Base-by-base conservation (phyloP, 64 coral and sea anemone species). In the Pocillopora verrucosa region DNA sequence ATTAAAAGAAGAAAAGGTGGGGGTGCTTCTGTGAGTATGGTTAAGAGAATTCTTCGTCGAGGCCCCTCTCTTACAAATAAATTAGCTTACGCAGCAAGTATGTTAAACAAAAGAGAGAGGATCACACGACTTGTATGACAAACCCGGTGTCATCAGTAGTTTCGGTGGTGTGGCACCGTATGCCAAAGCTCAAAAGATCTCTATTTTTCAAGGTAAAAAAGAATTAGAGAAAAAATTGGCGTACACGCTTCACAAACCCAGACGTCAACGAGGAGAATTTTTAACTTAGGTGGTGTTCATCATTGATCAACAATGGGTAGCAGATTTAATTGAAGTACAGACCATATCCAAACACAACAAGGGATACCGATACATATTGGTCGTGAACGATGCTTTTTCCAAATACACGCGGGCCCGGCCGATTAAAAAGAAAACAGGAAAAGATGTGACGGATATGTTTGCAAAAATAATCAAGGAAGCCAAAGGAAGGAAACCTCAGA, bases 211-310 rank as follows among this genome's bases (percentile, higher is more conserved):
- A n/a, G n/a, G n/a, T n/a, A n/a, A n/a, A n/a, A n/a, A n/a, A n/a
- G n/a, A n/a, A n/a, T n/a, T n/a, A n/a, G n/a, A n/a, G n/a, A n/a
- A n/a, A n/a, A n/a, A n/a, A n/a, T n/a, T n/a, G n/a, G n/a, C n/a
- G n/a, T 93, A 93, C 61, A 76, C 91, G 1, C 25, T 83, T 20
- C 91, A 93, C 56, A 76, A 78, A 76, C 92, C 92, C n/a, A 12
- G 41, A 72, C 87, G 86, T 34, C 16, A 24, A 59, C 16, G 61
- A 20, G 88, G 75, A 82, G 65, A 63, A 13, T 73, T 34, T 3
- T 58, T 72, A 19, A 56, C n/a, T 24, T 77, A 83, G 36, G 17
- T 88, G 6, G 73, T 75, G 4, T 74, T 36, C 60, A 65, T 63
- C 2, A 56, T 59, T 13, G 84, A 93, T 72, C 51, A 80, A 13